Base-by-base conservation (phyloP, 2,797 vertebrate genomes). In the Anguilla marmorata region DNA sequence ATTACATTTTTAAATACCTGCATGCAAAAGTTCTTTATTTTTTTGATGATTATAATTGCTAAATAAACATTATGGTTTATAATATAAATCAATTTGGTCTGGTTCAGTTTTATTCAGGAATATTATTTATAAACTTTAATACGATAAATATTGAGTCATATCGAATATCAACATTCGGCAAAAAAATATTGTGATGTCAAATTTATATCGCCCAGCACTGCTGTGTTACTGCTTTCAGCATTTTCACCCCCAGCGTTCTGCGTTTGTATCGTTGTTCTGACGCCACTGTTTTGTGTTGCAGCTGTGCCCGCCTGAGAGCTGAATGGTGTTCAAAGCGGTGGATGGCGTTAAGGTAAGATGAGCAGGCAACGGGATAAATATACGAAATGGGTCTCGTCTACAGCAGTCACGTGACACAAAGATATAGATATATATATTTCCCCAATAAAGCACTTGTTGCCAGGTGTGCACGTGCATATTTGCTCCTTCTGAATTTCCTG, bases 251-350 rank as follows among this genome's bases (percentile, higher is more conserved):
- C 52, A 11, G 52, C 12, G 0, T 14, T 54, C 52, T 54, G 52
- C 12, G 52, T 54, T 30, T 88, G 69, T 37, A 48, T 19, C 37
- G 69, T 11, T 54, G 48, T 19, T 37, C 69, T 88, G 52, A 88
- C 19, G 79, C 80, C 69, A 88, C 63, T 87, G 21, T 86, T 85
- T 83, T 89, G n/a, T 90, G 85, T 58, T 60, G 33, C 89, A 93
- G 91, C 90, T 91, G 90, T 90, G 88, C 87, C 88, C 87, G 88
- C 89, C 90, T 88, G 89, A 89, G 88, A 92, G 84, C 92, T 93
- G 92, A 91, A 93, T 92, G 93, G 91, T 93, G 92, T 93, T 93
- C 91, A 92, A 93, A 91, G 92, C 91, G 88, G 92, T 89, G 91
- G 93, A 92, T 90, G 86, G 87, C 91, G 93, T 92, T 91, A 92